Evolutionary conservation across 1,140 invertebrate genomes (phyloP), one percentile per base, ranked within the genome.

Genomic region (Ephestia elutella): DNA sequence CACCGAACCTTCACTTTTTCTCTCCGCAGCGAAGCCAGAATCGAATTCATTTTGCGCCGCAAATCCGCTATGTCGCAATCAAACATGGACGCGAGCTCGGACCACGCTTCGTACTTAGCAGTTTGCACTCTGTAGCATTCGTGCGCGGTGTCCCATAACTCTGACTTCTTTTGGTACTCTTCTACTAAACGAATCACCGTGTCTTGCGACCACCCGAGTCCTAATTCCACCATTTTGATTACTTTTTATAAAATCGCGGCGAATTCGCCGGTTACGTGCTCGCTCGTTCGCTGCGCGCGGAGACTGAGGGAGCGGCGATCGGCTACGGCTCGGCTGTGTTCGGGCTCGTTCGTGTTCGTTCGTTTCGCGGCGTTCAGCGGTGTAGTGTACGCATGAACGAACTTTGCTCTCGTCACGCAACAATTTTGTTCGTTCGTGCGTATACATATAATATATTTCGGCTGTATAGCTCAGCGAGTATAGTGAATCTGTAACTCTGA

Each of bases 21-120:
- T 1, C 86, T 68, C 3, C 86, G 65, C 18, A 86, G 75, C 11
- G 86, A 88, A 0, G 86, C 86, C 51, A 86, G 80, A 3, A 88
- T 66, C 1, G 83, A 86, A 60, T 84, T 84, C 50, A 88, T 59
- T 35, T 88, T 88, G 73, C 81, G 86, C 15, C 72, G 55, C 56
- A 88, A 38, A 50, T 86, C 80, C 0, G 65, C 56, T 3, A 86
- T 72, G 9, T 86, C 80, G 50, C 82, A 86, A 2, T 82, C 68
- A 62, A 84, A 86, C 0, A 59, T 30, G 8, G 62, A 59, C 13
- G 83, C 83, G 8, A 88, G n/a, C 2, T 78, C 69, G 5, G 63
- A 63, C 80, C 76, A 88, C 0, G 86, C 81, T 9, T 82, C 82
- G 54, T 84, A 82, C 28, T 84, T 86, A 2, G 75, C 70, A 0